Evolutionary conservation across 2,888 invertebrate genomes (phyloP), one percentile per base, ranked within the genome.

Genomic region (Ormyrus rosae): DNA sequence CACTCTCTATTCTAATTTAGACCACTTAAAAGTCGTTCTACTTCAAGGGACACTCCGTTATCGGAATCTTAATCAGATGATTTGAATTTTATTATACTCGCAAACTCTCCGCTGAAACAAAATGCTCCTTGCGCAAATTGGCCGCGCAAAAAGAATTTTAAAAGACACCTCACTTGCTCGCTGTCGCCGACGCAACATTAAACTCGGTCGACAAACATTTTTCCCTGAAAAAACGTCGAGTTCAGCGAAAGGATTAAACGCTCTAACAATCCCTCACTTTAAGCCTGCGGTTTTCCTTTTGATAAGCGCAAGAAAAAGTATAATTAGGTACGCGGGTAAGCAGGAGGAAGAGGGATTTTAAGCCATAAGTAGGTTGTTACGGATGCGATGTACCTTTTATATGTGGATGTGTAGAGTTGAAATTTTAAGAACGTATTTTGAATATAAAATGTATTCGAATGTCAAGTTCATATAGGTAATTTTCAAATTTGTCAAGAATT

Each of bases 1-100:
- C 51, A 9, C 8, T 34, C 53, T 72, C 13, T 19, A 71, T 71
- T 50, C 45, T 11, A 50, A 53, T 63, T 72, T 50, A 11, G n/a
- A 53, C n/a, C 53, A 63, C 72, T 46, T 55, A 63, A 63, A 63
- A 72, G 51, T 55, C 55, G 63, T 13, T 72, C 60, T 11, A 63
- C 72, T 63, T 63, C 11, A 48, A 11, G 7, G 9, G 51, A 68
- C 51, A 34, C 46, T 63, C 8, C 53, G 6, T 45, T 63, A 72
- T 46, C 9, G 34, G 61, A 61, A 63, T 63, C 51, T 72, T 45
- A 72, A 72, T 63, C 53, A 7, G 55, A 61, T 51, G 7, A 72
- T 63, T 72, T 45, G 8, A 72, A 63, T 53, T 61, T 72, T 61
- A 72, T 72, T 45, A 45, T 63, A 45, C 51, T 53, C 19, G 34